phyloP scores from a whole-genome alignment of 2,797 vertebrate species.

The Botia kubotai region DNA sequence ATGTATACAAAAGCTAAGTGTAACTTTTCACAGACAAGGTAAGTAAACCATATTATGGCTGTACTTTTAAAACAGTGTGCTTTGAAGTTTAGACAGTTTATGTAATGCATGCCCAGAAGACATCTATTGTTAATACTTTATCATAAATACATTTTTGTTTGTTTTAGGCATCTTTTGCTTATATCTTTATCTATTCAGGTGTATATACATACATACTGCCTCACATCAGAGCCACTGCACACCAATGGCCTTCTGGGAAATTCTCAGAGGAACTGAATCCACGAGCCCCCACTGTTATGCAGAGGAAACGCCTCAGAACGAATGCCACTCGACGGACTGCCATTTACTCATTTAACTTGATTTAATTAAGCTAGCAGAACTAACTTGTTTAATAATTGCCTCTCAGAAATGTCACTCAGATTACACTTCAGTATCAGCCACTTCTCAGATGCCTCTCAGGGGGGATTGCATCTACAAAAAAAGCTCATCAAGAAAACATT shows the following conservation, averaged over 20 bases:
- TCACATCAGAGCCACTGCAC: constrained; percentile 7
- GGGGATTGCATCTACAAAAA: constrained; percentile 31
- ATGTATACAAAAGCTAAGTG: too few relatives aligned
- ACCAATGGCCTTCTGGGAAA: constrained; percentile 19
- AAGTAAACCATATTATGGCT: too few relatives aligned
- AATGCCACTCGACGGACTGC: neutral
- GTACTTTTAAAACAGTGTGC: too few relatives aligned
- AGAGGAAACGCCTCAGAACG: constrained; percentile 7
- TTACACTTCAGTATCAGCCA: neutral
- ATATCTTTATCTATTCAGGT: too few relatives aligned
- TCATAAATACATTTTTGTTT: too few relatives aligned
- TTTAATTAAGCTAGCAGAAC: constrained; percentile 18
- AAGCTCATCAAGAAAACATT: constrained; percentile 59
- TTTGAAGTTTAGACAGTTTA: too few relatives aligned
- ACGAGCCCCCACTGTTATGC: neutral
- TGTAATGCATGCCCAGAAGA: too few relatives aligned
- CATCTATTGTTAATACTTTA: too few relatives aligned
- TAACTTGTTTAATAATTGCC: constrained; percentile 38
- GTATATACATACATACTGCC: too few relatives aligned
- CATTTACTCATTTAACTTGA: constrained; percentile 32
- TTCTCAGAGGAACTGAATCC: constrained; percentile 9
- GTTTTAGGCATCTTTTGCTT: too few relatives aligned
- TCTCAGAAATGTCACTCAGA: constrained; percentile 30
- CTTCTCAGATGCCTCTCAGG: constrained; percentile 26
- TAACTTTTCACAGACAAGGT: too few relatives aligned